Evolutionary conservation across 2,797 vertebrate genomes (phyloP), one percentile per base, ranked within the genome.

Genomic region (Sciurus carolinensis): DNA sequence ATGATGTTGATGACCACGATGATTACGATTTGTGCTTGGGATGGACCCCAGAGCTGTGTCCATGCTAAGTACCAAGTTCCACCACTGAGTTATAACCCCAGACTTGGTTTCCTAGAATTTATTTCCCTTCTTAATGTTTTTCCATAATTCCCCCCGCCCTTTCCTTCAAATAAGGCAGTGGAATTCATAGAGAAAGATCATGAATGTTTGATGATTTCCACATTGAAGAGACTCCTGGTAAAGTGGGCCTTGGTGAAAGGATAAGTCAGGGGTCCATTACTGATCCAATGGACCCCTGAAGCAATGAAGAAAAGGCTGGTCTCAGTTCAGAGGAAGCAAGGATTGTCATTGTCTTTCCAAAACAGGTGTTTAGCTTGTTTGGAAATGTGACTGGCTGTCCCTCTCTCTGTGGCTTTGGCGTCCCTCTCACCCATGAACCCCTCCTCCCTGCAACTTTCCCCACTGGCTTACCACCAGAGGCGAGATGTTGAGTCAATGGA

Each of bases 401-500:
- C 26, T 50, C 42, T 62, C 64, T 76, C 57, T 77, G 18, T 52
- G 14, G 76, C 92, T 98, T 97, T 98, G 98, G 98, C 98, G 97
- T 98, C 96, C 93, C 95, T 98, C 98, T 86, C 39, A 90, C 87
- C 71, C 67, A 36, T n/a, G 47, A 44, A n/a, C 82, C 72, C 50
- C 80, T 39, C 82, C 77, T 71, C 18, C 2, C 90, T 73, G 89
- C 95, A 95, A 87, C 94, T 87, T 98, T 96, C 93, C 91, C 87
- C 90, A 98, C 96, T 97, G 97, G 97, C 96, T 97, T 89, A 86
- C 96, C 93, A 18, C 98, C 98, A 98, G 98, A 98, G 98, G 99
- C 98, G 98, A 98, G 98, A 98, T 96, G 94, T 98, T 99, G 99
- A 99, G 99, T 99, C 99, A 99, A 99, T 99, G 99, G 99, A 99